These are phyloP conservation scores for Melopsittacus undulatus DNA, from an alignment of 2,797 vertebrate species.

Conservation along the genomic window DNA sequence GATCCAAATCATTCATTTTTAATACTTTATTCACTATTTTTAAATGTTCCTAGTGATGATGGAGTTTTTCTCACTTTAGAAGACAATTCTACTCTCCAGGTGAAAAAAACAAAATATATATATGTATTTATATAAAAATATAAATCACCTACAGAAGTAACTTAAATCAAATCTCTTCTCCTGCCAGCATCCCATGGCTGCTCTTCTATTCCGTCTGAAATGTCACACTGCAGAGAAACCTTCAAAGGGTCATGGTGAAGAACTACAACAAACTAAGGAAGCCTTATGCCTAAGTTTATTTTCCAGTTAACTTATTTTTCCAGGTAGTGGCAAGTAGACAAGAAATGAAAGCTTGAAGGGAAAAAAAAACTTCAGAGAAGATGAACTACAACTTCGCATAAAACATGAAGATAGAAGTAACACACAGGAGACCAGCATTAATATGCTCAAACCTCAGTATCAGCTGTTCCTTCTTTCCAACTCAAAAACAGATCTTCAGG, in stretches of 20 bases:
- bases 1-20: slow-evolving; percentile 19
- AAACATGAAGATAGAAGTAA: not conserved
- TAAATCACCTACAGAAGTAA: not conserved
- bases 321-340: not conserved
- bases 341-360: slow-evolving; percentile 18
- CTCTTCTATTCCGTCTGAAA: slow-evolving; percentile 11
- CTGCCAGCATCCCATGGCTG: not conserved
- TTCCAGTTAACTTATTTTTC: not conserved
- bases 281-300: not conserved
- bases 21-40: slow-evolving; percentile 6
- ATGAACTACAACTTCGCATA: not conserved
- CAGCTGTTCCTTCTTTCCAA: not conserved
- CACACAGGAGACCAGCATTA: not conserved
- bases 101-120: not conserved
- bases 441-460: not conserved
- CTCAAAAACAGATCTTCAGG: not conserved
- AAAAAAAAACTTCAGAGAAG: not conserved
- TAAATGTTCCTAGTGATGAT: not conserved
- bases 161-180: not conserved
- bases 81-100: not conserved
- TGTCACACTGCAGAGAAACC: not conserved
- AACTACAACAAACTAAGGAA: slow-evolving; percentile 6
- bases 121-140: not conserved
- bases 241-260: slow-evolving; percentile 13
- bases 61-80: not conserved